Base-by-base conservation (phyloP, 2,888 invertebrate species). In the Tethea ocularis region DNA sequence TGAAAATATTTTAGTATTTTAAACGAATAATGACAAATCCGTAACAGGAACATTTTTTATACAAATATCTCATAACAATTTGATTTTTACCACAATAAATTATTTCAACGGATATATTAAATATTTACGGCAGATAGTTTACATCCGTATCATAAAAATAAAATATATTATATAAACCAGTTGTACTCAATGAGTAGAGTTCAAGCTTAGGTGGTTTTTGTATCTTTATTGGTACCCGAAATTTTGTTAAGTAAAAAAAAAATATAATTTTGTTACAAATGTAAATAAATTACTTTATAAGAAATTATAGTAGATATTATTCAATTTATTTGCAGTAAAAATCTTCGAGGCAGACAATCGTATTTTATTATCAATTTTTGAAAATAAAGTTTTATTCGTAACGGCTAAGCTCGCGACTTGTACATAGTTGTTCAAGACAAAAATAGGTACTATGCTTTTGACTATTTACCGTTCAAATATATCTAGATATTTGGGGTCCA, bases 1-100 rank as follows among this genome's bases (percentile, higher is more conserved):
- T 74, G 64, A 77, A 77, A 77, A 77, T 75, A 72, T 33, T 72
- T 67, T 67, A 74, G 61, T 58, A n/a, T 51, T 75, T 72, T 61
- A 59, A 78, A 71, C 67, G 63, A 76, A 65, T 63, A 78, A 77
- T 76, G 80, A 88, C 87, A 89, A 90, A 89, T 90, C 89, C 89
- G 64, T 82, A 81, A 76, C 83, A 90, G 88, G 89, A 89, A 90
- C 89, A 80, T 83, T 77, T 74, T 72, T 72, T 61, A 59, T 68
- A 71, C 66, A 67, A 67, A 76, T 63, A 71, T 69, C 66, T 71
- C 57, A 66, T 69, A 62, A 60, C 61, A 59, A 57, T 62, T 64
- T 66, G 70, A 67, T 73, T 74, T 74, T 66, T 68, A 75, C 69
- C 69, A 68, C 56, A 51, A 26, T 2, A 6, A 26, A 5, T 52